phyloP scores from a whole-genome alignment of 2,797 vertebrate genomes.

The Pteropus rufus region DNA sequence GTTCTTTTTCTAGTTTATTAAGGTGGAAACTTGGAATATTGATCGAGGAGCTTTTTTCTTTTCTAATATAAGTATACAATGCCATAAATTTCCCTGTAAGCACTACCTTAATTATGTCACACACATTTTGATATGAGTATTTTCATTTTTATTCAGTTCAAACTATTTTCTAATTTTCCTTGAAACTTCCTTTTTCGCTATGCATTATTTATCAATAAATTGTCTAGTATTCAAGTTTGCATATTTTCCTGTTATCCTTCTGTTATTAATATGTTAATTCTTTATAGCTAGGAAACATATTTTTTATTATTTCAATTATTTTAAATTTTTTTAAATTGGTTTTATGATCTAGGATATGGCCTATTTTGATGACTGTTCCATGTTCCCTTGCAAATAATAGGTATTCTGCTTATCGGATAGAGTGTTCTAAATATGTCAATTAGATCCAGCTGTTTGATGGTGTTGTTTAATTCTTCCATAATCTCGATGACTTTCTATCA shows the following conservation, averaged over 20 bases:
- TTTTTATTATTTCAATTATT: not conserved
- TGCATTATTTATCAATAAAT: not conserved
- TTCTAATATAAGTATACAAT: not conserved
- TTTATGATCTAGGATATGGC: not conserved
- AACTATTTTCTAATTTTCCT: not conserved
- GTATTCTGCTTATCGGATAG: not conserved
- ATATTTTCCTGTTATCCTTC: not conserved
- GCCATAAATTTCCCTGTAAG: not conserved
- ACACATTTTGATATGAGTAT: not conserved
- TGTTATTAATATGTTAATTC: not conserved
- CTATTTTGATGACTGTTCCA: not conserved
- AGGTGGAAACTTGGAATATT: not conserved
- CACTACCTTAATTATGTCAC: not conserved
- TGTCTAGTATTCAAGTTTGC: not conserved
- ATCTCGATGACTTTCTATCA: not conserved
- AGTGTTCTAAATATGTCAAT: not conserved
- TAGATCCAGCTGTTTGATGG: not conserved
- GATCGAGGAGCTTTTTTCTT: not conserved
- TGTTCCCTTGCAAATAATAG: not conserved
- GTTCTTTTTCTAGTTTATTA: not conserved
- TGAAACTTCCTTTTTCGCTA: not conserved
- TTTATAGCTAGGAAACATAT: not conserved
- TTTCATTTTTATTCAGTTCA: not conserved
- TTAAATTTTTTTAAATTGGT: not conserved
- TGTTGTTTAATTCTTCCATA: not conserved